Evolutionary conservation across 2,797 vertebrate species (phyloP).

Genomic region (Anomalospiza imberbis): DNA sequence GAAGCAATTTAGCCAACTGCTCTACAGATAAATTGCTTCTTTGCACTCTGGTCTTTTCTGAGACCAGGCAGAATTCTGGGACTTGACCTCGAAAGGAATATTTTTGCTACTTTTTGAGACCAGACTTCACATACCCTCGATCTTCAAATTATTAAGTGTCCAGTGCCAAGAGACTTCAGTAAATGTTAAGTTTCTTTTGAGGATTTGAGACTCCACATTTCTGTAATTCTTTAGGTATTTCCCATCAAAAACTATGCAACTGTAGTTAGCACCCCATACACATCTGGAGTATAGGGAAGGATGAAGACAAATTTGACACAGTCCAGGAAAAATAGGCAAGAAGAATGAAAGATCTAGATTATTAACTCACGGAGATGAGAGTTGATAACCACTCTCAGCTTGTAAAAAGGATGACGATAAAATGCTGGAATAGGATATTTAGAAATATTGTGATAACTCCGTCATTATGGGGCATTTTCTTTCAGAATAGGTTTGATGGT

Average conservation of each 20-base stretch:
- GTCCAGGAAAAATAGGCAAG: not conserved
- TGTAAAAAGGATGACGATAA: not conserved
- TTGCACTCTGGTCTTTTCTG: not conserved
- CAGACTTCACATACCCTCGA: not conserved
- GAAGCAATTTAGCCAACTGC: conserved; percentile 19
- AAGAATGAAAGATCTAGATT: not conserved
- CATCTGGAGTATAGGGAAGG: not conserved
- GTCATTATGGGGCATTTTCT: not conserved
- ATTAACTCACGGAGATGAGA: not conserved
- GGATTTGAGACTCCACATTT: not conserved
- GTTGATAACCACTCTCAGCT: not conserved
- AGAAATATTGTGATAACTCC: not conserved
- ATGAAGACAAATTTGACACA: not conserved
- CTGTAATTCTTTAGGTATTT: not conserved
- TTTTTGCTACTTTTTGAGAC: not conserved
- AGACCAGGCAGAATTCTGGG: not conserved
- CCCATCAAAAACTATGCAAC: not conserved
- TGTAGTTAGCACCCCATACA: not conserved
- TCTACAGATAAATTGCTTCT: conserved; percentile 3
- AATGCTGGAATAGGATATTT: not conserved
- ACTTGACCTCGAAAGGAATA: not conserved
- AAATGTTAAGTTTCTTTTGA: not conserved
- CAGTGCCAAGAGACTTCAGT: not conserved
- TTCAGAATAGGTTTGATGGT: not conserved
- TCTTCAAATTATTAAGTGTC: not conserved